Evolutionary conservation across 2,888 invertebrate genomes (phyloP).

Genomic region (Clitarchus hookeri): DNA sequence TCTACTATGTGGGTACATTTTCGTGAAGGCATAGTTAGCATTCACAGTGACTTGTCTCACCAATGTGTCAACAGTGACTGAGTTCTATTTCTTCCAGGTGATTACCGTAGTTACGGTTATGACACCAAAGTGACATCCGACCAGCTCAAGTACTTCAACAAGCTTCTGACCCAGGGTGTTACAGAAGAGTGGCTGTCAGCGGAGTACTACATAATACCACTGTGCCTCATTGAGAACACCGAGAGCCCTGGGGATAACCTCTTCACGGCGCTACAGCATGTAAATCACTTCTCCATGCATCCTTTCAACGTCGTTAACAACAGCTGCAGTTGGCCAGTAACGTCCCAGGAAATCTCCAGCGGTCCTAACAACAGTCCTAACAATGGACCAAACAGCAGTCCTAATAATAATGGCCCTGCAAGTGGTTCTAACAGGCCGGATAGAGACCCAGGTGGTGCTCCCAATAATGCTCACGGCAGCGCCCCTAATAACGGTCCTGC

Average conservation of each 20-base stretch:
- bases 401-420: no score
- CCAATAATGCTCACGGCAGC: background rate
- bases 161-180: conserved; percentile 15
- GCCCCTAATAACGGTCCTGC: background rate
- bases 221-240: conserved; percentile 21
- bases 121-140: conserved; percentile 21
- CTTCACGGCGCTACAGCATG: background rate
- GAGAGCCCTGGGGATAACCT: conserved; percentile 31
- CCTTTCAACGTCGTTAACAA: background rate
- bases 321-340: background rate
- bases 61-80: background rate
- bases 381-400: background rate
- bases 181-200: background rate
- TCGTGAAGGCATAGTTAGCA: background rate
- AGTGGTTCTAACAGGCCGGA: no score
- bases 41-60: background rate
- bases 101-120: conserved; percentile 26
- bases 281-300: background rate
- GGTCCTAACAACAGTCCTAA: background rate
- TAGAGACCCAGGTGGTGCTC: no score
- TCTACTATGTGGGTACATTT: background rate
- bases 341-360: background rate
- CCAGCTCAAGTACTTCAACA: conserved; percentile 21
- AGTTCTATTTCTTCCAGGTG: conserved; percentile 25
- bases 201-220: conserved; percentile 23